Conservation (phyloP, 37 sponge, comb jelly and placozoan species). For the Beroe ovata region DNA sequence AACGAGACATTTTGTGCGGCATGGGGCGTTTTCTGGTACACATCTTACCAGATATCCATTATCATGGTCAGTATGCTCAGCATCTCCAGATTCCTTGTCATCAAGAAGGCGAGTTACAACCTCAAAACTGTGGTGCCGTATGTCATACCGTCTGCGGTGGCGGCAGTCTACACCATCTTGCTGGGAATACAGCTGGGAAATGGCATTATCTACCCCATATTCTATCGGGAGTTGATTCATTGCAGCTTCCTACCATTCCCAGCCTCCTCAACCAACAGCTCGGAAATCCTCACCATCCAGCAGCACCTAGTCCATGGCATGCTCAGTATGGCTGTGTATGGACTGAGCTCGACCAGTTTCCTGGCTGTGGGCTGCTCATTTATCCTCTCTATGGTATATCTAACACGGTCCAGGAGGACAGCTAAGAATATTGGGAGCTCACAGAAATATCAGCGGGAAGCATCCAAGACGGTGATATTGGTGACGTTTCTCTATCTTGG, state of each 20-base stretch:
- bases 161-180: neutral
- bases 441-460: conserved; percentile 1
- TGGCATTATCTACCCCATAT: neutral
- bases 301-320: neutral
- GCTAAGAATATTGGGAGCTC: neutral
- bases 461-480: conserved; percentile 10
- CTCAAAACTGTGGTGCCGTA: neutral
- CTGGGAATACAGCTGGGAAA: neutral
- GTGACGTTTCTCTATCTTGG: conserved; percentile 25
- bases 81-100: neutral
- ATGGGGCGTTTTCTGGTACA: neutral
- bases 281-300: neutral
- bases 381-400: conserved; percentile 4
- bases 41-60: conserved; percentile 11
- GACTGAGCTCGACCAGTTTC: neutral
- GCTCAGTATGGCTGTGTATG: neutral
- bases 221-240: neutral
- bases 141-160: neutral
- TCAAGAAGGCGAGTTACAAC: neutral
- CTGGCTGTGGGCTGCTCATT: neutral
- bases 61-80: conserved; percentile 37
- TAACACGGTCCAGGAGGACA: neutral
- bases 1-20: neutral
- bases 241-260: neutral
- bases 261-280: neutral